Conservation (phyloP, 1,140 invertebrate species). For the Pentalonia nigronervosa region DNA sequence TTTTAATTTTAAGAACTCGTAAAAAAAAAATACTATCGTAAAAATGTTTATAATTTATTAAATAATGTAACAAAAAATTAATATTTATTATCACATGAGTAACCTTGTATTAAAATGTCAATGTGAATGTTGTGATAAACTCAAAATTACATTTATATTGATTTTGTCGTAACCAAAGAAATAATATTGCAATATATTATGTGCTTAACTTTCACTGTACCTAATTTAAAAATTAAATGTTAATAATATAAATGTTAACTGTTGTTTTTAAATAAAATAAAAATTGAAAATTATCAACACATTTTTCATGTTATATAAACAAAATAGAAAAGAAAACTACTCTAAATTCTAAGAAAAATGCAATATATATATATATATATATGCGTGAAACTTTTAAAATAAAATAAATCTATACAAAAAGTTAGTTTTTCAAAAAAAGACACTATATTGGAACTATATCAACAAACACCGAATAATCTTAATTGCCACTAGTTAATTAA, state of each 20-base stretch:
- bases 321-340: background rate
- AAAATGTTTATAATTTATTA: background rate
- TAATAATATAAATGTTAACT: no score
- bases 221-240: no score
- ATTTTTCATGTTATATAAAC: no score
- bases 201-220: no score
- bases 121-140: background rate
- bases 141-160: slow-evolving; percentile 10
- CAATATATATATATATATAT: background rate
- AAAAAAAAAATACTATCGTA: background rate
- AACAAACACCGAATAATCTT: background rate
- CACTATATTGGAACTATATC: background rate
- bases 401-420: background rate
- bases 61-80: slow-evolving; percentile 6
- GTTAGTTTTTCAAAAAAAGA: background rate
- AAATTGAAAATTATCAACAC: no score
- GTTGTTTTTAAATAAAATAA: no score
- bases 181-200: background rate
- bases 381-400: background rate
- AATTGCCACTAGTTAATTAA: background rate
- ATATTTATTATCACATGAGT: background rate
- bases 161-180: background rate
- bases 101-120: background rate
- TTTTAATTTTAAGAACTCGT: background rate
- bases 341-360: background rate